These are phyloP conservation scores for Diadema setosum DNA, from an alignment of 35 echinoderm and acorn worm species.

Conservation along the genomic window DNA sequence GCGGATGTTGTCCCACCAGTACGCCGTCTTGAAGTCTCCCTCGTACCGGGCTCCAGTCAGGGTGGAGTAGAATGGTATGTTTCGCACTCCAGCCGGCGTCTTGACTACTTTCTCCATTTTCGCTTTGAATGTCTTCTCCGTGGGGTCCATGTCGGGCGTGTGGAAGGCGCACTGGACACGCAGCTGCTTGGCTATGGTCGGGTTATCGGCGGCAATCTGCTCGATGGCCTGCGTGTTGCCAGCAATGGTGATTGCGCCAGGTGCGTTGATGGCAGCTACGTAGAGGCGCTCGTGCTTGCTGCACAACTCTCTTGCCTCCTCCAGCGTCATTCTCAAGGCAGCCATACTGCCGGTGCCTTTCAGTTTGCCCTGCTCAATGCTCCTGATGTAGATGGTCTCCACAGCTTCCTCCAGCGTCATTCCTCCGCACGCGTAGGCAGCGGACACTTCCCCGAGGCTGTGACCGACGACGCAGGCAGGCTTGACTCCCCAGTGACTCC, in stretches of 20 bases:
- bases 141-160: slow-evolving; percentile 83
- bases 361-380: slow-evolving; percentile 66
- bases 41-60: slow-evolving; percentile 62
- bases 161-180: slow-evolving; percentile 83
- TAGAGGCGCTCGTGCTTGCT: slow-evolving; percentile 57
- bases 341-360: slow-evolving; percentile 92
- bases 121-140: slow-evolving; percentile 59
- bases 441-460: slow-evolving; percentile 92
- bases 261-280: slow-evolving; percentile 86
- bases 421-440: slow-evolving; percentile 84
- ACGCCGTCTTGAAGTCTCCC: slow-evolving; percentile 70
- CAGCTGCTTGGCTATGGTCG: slow-evolving; percentile 56
- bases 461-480: slow-evolving; percentile 83
- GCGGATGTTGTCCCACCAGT: slow-evolving; percentile 95
- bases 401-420: slow-evolving; percentile 77
- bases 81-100: slow-evolving; percentile 19
- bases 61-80: slow-evolving; percentile 73
- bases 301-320: slow-evolving; percentile 62
- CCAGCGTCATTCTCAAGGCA: slow-evolving; percentile 54
- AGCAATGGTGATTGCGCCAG: slow-evolving; percentile 68
- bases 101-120: slow-evolving; percentile 65
- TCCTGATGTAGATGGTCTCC: slow-evolving; percentile 72
- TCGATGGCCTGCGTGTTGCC: slow-evolving; percentile 58
- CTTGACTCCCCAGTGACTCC: slow-evolving; percentile 67
- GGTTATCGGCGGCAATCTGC: slow-evolving; percentile 47